Evolutionary conservation across 2,113 vertebrate species (phyloP), one percentile per base, ranked within the genome.

Genomic region (Mormyrus iriodes): DNA sequence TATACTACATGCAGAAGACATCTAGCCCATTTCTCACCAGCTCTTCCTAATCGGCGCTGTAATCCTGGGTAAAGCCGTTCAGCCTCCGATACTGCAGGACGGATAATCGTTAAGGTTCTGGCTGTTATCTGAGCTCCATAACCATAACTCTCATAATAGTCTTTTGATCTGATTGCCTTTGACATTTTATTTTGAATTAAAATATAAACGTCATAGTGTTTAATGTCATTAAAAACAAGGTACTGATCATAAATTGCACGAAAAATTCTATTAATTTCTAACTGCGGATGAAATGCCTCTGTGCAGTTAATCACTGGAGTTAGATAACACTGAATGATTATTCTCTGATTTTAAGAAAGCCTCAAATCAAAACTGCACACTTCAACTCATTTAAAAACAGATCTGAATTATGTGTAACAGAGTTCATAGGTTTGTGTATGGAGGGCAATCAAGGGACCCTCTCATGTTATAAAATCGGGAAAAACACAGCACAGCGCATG

Each of bases 21-120:
- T 85, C 58, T 44, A n/a, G 55, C 12, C 53, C 12, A 46, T 82
- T 89, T 90, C 73, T 89, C 82, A 89, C 79, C 65, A 90, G 53
- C 46, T 31, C 31, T 51, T 8, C 7, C 31, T 87, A 90, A 88
- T 89, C 86, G 19, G 53, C 55, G 49, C 27, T 51, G 19, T 90
- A 90, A 88, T 90, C 85, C 85, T 42, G 42, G 17, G 24, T 48
- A n/a, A 7, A 42, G 39, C 4, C 5, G 39, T 42, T 42, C 76
- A 39, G 35, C 39, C 31, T 44, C 31, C 35, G 15, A 13, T 10
- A 82, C 35, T 15, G n/a, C n/a, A 15, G 69, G 31, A 76, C 15
- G 15, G 69, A 39, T 76, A 76, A 39, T 76, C 69, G 31, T 19
- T 3, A 76, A 12, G 27, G 31, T 39, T 10, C 4, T 39, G 35